Evolutionary conservation across 1,140 invertebrate genomes (phyloP).

Genomic region (Andricus grossulariae): DNA sequence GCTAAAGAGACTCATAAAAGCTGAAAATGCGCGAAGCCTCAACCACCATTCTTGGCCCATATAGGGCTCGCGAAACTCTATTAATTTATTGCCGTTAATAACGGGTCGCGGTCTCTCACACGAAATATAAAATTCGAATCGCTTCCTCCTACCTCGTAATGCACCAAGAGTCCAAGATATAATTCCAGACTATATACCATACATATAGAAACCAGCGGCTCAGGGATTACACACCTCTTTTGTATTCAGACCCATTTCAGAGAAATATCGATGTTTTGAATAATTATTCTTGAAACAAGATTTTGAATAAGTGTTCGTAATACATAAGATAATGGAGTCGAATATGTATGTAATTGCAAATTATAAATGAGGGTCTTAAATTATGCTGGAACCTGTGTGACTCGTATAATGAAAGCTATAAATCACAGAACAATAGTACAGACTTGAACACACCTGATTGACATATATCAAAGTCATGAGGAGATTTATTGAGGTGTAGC

Average conservation of each 20-base stretch:
- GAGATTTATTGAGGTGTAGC: conserved; percentile 17
- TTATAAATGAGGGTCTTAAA: conserved; percentile 25
- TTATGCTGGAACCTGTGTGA: neutral
- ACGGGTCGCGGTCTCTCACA: conserved; percentile 29
- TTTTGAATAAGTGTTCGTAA: too few species aligned
- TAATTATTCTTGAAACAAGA: too few species aligned
- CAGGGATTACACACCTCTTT: too few species aligned
- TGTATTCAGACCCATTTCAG: too few species aligned
- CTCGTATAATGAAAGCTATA: conserved; percentile 16
- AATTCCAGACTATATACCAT: neutral
- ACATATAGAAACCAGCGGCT: neutral
- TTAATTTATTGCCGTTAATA: conserved; percentile 49
- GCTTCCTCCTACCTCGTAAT: neutral
- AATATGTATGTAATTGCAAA: conserved; percentile 15
- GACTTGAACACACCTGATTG: conserved; percentile 16
- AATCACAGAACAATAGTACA: conserved; percentile 21
- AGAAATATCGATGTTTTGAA: too few species aligned
- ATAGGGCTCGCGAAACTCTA: conserved; percentile 4
- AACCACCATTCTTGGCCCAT: conserved; percentile 4
- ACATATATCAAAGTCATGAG: conserved; percentile 22
- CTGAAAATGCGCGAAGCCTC: conserved; percentile 1
- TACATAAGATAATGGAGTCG: neutral
- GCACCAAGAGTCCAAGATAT: neutral
- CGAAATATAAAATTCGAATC: conserved; percentile 13
- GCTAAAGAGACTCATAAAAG: conserved; percentile 31